Evolutionary conservation across 2,888 invertebrate genomes (phyloP), one percentile per base, ranked within the genome.

Genomic region (Noctua fimbriata): DNA sequence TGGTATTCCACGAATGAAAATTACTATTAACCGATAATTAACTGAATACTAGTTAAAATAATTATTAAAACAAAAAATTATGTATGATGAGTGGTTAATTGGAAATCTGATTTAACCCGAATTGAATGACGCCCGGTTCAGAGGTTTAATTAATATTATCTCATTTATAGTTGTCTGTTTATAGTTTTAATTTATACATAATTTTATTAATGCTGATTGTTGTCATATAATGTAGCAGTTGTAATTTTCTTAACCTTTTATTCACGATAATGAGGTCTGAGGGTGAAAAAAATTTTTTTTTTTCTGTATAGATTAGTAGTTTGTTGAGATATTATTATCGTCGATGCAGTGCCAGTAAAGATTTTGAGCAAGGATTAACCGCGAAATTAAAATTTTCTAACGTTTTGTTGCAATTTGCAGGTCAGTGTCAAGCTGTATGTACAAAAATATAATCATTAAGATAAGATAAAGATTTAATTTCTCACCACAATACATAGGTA

Each of bases 51-150:
- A 44, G 44, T 66, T 75, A 60, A 67, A 80, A 63, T 78, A 44
- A 81, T 81, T 12, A 66, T 55, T 69, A 24, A 47, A 36, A 69
- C 32, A 44, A n/a, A 70, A 76, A 78, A 76, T 44, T 28, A 75
- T 72, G 16, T 55, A 52, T 2, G 24, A 69, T 16, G 44, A 65
- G 73, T 36, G 67, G 47, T 85, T 71, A 71, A 85, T 81, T 82
- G 70, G 67, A 76, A 78, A 82, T 49, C 49, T 69, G 73, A 67
- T 47, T 76, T 21, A 63, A 82, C 66, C 67, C 63, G 66, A 58
- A 85, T 70, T n/a, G 41, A 67, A 82, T 85, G 18, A 85, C n/a
- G 70, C 66, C 44, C 63, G 55, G 52, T 69, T 49, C 82, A 73
- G 36, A 69, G 69, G n/a, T 78, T 75, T 44, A 69, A 72, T 79